Percentiles rank a stretch among this genome's conserved stretches.
These are phyloP conservation scores for Drosophila sulfurigaster DNA, from an alignment of 1,140 invertebrate genomes.

Conservation along the genomic window DNA sequence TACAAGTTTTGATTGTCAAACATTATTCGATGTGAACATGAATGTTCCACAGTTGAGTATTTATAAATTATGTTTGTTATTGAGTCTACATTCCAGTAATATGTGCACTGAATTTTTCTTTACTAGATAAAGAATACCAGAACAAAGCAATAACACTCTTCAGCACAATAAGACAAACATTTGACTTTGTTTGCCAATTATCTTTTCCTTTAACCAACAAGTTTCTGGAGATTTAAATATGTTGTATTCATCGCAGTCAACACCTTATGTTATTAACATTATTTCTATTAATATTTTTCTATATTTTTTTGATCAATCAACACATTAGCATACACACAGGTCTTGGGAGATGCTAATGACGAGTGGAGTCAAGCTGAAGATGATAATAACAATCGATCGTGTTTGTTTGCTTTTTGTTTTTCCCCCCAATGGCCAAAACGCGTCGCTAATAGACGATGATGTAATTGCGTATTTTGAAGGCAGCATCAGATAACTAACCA, in stretches of 20 bases:
- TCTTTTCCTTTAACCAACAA: neutral
- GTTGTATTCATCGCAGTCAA: neutral
- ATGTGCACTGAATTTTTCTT: too few species aligned
- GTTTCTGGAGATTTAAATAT: conserved; percentile 6
- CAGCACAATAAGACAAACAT: too few species aligned
- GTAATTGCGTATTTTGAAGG: conserved; percentile 28
- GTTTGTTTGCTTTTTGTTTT: conserved; percentile 41
- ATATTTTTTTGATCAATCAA: neutral
- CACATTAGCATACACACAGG: conserved; percentile 37
- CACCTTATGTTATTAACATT: conserved; percentile 9
- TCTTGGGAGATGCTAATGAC: conserved; percentile 36
- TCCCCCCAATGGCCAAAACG: conserved; percentile 31
- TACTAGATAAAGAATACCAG: too few species aligned
- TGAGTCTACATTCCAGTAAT: too few species aligned
- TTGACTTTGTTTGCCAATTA: neutral
- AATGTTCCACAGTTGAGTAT: too few species aligned
- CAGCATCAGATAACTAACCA: conserved; percentile 14
- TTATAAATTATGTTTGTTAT: too few species aligned
- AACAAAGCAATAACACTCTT: too few species aligned
- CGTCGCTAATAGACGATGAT: conserved; percentile 42
- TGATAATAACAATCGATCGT: conserved; percentile 37
- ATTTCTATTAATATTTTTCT: conserved; percentile 14
- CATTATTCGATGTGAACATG: too few species aligned
- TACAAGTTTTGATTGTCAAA: too few species aligned
- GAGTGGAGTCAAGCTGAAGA: conserved; percentile 15